phyloP scores from a whole-genome alignment of 2,797 vertebrate genomes.

The Pangasius sanitwongsei region DNA sequence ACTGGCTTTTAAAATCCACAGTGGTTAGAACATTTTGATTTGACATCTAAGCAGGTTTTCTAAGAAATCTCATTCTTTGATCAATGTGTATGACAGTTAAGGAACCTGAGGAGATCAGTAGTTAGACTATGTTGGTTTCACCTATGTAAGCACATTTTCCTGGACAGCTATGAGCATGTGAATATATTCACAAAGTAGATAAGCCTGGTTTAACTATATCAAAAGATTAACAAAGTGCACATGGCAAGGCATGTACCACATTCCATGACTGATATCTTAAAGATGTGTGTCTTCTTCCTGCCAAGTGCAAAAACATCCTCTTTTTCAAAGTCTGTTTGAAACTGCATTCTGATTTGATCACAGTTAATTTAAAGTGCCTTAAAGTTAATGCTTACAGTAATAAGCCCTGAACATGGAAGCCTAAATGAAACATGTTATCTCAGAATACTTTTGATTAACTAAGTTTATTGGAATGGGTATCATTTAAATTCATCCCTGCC shows the following conservation, averaged over 20 bases:
- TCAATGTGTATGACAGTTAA: background rate
- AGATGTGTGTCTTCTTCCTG: constrained; percentile 12
- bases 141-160: background rate
- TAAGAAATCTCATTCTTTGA: background rate
- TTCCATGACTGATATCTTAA: background rate
- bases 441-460: background rate
- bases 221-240: constrained; percentile 4
- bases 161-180: background rate
- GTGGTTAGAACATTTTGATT: background rate
- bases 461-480: background rate
- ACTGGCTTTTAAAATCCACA: background rate
- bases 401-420: background rate
- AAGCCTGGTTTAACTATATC: background rate
- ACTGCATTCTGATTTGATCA: background rate
- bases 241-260: background rate
- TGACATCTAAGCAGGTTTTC: background rate
- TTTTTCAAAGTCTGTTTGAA: background rate
- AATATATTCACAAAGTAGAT: background rate
- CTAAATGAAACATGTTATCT: background rate
- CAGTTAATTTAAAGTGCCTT: background rate
- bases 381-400: background rate
- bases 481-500: background rate
- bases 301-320: background rate
- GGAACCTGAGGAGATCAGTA: background rate
- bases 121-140: background rate